Conservation (phyloP, 2,888 invertebrate genomes). For the Acanthosoma haemorrhoidale region DNA sequence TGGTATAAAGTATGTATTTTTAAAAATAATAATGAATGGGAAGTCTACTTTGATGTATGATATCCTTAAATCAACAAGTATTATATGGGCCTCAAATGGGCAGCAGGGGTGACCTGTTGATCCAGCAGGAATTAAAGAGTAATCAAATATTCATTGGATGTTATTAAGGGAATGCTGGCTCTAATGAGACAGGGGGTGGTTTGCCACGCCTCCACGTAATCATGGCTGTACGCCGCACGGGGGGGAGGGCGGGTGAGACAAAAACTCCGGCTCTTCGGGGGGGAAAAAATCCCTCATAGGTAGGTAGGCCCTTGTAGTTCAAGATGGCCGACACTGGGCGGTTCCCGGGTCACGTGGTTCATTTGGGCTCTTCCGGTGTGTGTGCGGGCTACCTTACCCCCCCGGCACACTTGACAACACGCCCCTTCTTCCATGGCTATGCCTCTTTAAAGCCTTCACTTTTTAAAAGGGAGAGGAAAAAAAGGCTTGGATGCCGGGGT, state of each 20-base stretch:
- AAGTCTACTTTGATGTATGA: too few species aligned
- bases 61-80: too few species aligned
- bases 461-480: neutral
- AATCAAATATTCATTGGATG: too few species aligned
- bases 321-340: neutral
- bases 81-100: too few species aligned
- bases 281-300: neutral
- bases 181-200: neutral
- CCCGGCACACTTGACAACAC: too few species aligned
- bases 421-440: neutral
- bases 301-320: neutral
- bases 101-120: too few species aligned
- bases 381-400: too few species aligned
- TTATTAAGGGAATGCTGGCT: too few species aligned
- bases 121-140: too few species aligned
- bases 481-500: neutral
- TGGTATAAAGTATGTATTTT: too few species aligned
- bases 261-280: neutral
- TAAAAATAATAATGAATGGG: too few species aligned
- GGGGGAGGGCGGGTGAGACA: neutral
- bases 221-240: neutral
- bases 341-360: neutral
- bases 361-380: neutral
- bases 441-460: conserved; percentile 7
- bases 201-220: neutral